Percentiles rank a stretch among this genome's conserved stretches.
These are phyloP conservation scores for Brachionus sp. DNA, from an alignment of 1,140 invertebrate genomes.

Conservation along the genomic window DNA sequence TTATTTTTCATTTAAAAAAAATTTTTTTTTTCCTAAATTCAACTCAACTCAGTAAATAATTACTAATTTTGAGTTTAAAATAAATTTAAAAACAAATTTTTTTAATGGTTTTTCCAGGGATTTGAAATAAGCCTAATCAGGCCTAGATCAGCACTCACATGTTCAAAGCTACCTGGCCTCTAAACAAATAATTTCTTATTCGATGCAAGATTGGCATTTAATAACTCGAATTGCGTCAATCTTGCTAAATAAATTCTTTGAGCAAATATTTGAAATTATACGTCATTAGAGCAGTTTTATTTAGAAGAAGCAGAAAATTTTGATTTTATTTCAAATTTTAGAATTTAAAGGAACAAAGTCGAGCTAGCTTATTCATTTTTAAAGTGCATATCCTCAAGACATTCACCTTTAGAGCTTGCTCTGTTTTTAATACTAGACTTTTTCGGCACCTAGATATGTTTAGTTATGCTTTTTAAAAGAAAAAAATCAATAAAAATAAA, in stretches of 20 bases:
- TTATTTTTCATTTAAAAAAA: neutral
- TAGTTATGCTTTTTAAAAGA: neutral
- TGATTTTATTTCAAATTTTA: neutral
- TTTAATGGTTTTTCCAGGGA: too few species aligned
- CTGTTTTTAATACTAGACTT: neutral
- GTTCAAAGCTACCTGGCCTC: neutral
- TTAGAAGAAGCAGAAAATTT: neutral
- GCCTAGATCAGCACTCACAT: neutral
- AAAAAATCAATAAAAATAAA: neutral
- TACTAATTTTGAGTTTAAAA: too few species aligned
- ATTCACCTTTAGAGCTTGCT: neutral
- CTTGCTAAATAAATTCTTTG: neutral
- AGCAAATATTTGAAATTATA: conserved; percentile 1
- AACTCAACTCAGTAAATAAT: too few species aligned
- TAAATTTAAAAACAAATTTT: too few species aligned
- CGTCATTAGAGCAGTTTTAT: neutral
- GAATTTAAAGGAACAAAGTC: neutral
- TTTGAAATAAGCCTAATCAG: neutral
- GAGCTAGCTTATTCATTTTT: too few species aligned
- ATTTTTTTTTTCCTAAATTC: neutral
- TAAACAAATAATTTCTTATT: neutral
- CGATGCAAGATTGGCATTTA: neutral
- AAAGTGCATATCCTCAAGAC: neutral
- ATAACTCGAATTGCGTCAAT: conserved; percentile 5
- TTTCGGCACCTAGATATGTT: neutral